A percentile compares a stretch with the other conserved stretches of the same genome.
phyloP scores from a whole-genome alignment of 2,888 invertebrate species.

The Athrips mouffetella region DNA sequence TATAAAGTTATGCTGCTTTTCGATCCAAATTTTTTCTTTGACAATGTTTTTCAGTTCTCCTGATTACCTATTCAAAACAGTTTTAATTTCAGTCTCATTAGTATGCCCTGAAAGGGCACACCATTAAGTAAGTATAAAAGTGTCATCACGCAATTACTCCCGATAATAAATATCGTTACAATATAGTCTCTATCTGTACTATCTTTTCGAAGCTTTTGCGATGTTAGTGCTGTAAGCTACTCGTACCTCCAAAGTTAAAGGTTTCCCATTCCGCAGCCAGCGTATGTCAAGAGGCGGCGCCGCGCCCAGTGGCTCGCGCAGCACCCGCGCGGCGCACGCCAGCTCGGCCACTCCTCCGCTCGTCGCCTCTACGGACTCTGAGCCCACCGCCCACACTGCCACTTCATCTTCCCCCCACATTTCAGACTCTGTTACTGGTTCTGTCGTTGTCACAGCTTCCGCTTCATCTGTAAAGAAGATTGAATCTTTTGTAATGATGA shows the following conservation, averaged over 20 bases:
- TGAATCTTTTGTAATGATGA: neutral
- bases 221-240: too few species aligned
- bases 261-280: slow-evolving; percentile 42
- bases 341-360: slow-evolving; percentile 46
- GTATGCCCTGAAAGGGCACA: too few species aligned
- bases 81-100: too few species aligned
- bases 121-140: too few species aligned
- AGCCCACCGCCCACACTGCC: slow-evolving; percentile 4
- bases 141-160: too few species aligned
- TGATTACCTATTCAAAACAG: too few species aligned
- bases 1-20: too few species aligned
- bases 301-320: slow-evolving; percentile 33
- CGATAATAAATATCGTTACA: too few species aligned
- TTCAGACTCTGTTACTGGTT: neutral
- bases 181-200: too few species aligned
- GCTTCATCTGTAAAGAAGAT: neutral
- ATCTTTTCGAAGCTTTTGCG: too few species aligned
- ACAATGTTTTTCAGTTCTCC: too few species aligned
- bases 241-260: slow-evolving; percentile 23
- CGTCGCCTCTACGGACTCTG: slow-evolving; percentile 17
- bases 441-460: neutral
- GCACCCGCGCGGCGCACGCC: slow-evolving; percentile 54
- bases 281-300: slow-evolving; percentile 42
- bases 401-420: neutral
- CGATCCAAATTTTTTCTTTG: too few species aligned